Evolutionary conservation across 2,888 invertebrate genomes (phyloP), one percentile per base, ranked within the genome.

Genomic region (Eubasilissa splendida): DNA sequence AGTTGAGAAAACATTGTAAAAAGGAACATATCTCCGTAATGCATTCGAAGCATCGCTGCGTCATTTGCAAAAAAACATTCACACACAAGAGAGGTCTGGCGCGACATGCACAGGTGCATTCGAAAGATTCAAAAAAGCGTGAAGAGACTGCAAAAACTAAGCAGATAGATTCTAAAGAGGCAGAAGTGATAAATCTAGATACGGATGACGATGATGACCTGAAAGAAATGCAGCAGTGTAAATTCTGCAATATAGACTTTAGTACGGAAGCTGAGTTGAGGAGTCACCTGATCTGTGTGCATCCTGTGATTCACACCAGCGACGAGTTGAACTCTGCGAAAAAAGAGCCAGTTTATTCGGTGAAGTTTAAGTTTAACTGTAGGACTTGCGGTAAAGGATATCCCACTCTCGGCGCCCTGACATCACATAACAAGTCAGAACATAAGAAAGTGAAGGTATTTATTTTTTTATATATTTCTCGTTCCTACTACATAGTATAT

Each of bases 331-430:
- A 58, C 11, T 11, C 54, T 22, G 66, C 53, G 10, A 66, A 58
- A 54, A 76, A 54, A 66, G 66, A 76, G 54, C 56, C 65, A 3
- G 53, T 66, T 14, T 42, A 42, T 42, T 12, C 65, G 50, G 56
- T 82, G 10, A 83, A 83, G 76, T 82, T 83, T 68, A 76, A 80
- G 50, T 83, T 83, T 59, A 82, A 59, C 9, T 83, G 83, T 59
- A 60, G 71, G 22, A 76, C 63, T 12, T 83, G 83, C 53, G 76
- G 78, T n/a, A 76, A 76, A 73, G 82, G 76, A n/a, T 82, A 53
- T 54, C 56, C 82, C 1, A 83, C 83, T 3, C 71, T 83, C 14
- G 80, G 80, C 12, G 71, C 80, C 5, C 59, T 83, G 4, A 76
- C 76, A 8, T 33, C 65, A 11, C 83, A 83, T 50, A 71, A 79